A percentile compares a stretch with the other conserved stretches of the same genome.
Conservation (phyloP, 1,140 invertebrate genomes). For the Phymastichus coffea region DNA sequence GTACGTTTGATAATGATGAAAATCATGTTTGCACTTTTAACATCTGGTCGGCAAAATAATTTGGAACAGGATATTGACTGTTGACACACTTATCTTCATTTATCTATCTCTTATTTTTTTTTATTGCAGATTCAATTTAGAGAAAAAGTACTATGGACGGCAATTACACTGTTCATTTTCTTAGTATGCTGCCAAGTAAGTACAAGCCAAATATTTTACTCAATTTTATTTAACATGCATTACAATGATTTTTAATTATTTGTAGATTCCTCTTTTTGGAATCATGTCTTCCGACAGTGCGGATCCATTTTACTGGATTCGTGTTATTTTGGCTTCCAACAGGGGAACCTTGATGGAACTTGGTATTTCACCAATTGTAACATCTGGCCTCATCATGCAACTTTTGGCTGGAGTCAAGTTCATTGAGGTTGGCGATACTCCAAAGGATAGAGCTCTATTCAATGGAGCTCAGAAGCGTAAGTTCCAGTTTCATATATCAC, state of each 20-base stretch:
- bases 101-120: too few species aligned
- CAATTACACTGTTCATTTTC: conserved; percentile 99
- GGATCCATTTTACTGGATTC: conserved; percentile 99
- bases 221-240: not conserved
- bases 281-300: conserved; percentile 99
- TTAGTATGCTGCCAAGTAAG: conserved; percentile 98
- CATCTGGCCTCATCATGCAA: conserved; percentile 99
- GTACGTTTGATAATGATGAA: too few species aligned
- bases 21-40: too few species aligned
- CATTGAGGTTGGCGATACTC: conserved; percentile 99
- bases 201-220: not conserved
- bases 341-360: conserved; percentile 99
- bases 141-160: conserved; percentile 99
- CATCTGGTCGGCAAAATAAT: too few species aligned
- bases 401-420: conserved; percentile 98
- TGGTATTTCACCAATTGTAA: conserved; percentile 99
- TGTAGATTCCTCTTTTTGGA: conserved; percentile 94
- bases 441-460: conserved; percentile 97
- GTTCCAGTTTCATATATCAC: too few species aligned
- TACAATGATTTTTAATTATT: conserved; percentile 16
- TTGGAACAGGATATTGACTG: too few species aligned
- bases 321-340: conserved; percentile 99
- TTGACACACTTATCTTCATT: too few species aligned
- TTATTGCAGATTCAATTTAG: conserved; percentile 94
- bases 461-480: conserved; percentile 99